Conservation (phyloP, 37 sponge, comb jelly and placozoan species). For the Petrosia ficiformis region DNA sequence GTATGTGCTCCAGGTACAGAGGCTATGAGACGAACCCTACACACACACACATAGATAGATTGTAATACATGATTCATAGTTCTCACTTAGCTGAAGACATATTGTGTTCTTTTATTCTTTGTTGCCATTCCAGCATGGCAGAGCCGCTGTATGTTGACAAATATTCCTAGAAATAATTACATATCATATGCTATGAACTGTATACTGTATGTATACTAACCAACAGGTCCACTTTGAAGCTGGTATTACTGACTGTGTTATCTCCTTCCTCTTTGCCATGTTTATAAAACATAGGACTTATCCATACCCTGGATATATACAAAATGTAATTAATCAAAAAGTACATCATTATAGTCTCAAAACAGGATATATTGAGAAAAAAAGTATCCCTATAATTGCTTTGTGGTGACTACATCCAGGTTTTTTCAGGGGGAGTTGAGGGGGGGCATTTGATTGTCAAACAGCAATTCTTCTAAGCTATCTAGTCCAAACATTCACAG, state of each 20-base stretch:
- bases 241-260: neutral
- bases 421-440: too few relatives aligned
- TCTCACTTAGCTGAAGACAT: slow-evolving; percentile 45
- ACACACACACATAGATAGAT: neutral
- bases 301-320: slow-evolving; percentile 66
- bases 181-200: neutral
- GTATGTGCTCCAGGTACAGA: slow-evolving; percentile 88
- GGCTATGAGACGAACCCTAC: slow-evolving; percentile 70
- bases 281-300: slow-evolving; percentile 82
- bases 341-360: neutral
- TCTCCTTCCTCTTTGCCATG: neutral
- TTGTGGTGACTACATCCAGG: too few relatives aligned
- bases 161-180: slow-evolving; percentile 35
- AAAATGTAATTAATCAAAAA: neutral
- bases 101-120: slow-evolving; percentile 54
- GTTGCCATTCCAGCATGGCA: slow-evolving; percentile 63
- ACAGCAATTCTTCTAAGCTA: too few relatives aligned
- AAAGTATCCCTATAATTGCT: too few relatives aligned
- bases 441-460: too few relatives aligned
- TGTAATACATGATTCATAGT: neutral
- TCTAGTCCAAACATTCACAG: too few relatives aligned
- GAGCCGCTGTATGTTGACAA: slow-evolving; percentile 48
- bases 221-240: slow-evolving; percentile 59
- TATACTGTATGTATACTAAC: slow-evolving; percentile 22
- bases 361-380: too few relatives aligned